Base-by-base conservation (phyloP, 2,113 vertebrate genomes). In the Bos indicus region DNA sequence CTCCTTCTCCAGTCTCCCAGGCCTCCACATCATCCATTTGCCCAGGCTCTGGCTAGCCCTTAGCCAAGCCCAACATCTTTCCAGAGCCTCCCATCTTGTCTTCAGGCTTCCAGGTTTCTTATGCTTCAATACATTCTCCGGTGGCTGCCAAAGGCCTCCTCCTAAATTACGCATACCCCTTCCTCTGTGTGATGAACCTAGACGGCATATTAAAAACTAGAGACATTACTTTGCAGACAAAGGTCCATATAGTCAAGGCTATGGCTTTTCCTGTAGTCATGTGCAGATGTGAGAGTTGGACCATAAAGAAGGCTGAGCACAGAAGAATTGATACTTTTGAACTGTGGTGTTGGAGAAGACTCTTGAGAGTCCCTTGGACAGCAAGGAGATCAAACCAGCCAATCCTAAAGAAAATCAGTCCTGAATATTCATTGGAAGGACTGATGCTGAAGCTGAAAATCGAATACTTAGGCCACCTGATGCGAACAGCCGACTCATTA, bases 31-130 rank as follows among this genome's bases (percentile, higher is more conserved):
- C 0, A 0, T 26, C 77, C 19, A 1, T 78, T 60, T 30, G 67
- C 51, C 83, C 23, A 0, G 3, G 43, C 64, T 46, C 36, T 0
- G 4, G 17, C 33, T 16, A 1, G 6, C 21, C 19, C 26, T 25
- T 48, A 28, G 94, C 80, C 43, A 57, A 43, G 7, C 36, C 56
- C 9, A 1, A 16, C 11, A 21, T 33, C 8, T 78, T 78, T 71
- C 83, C 71, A 59, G 62, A 93, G 33, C 14, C 30, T 81, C 57
- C 57, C 23, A 19, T n/a, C 46, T 28, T 28, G 6, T 23, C 26
- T 48, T 33, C 7, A 4, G n/a, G 33, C 54, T 89, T 28, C 89
- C 77, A 87, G n/a, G 28, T 7, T 54, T 60, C 54, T 77, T 46
- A 25, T 14, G 17, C n/a, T 91, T 88, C 74, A 43, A 4, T 40